Evolutionary conservation across 2,797 vertebrate species (phyloP).

Genomic region (Takifugu ocellatus): DNA sequence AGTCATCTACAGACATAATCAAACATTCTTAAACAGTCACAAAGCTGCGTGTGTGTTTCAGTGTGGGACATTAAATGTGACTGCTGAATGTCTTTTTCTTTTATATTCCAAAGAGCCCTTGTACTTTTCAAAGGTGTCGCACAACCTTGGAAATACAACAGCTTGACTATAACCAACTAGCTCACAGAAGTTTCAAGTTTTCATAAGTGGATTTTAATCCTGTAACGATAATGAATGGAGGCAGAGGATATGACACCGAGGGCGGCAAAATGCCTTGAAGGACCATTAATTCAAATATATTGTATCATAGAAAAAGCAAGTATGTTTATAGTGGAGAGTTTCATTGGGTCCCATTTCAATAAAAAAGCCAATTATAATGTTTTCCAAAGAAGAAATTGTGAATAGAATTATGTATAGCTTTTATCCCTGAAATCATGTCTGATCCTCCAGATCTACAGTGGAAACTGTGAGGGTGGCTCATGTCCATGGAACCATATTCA

Average conservation of each 20-base stretch:
- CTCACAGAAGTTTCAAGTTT: constrained; percentile 17
- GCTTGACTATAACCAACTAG: constrained; percentile 6
- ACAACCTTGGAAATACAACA: constrained; percentile 32
- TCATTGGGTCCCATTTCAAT: neutral
- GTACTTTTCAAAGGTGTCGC: constrained; percentile 13
- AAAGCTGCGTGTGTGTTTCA: neutral
- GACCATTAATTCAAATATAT: neutral
- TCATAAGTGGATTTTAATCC: constrained; percentile 1
- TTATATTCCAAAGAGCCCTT: neutral
- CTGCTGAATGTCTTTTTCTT: neutral
- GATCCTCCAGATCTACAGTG: neutral
- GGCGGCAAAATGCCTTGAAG: neutral
- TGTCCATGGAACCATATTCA: too few species aligned
- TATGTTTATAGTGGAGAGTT: neutral
- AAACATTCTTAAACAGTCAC: constrained; percentile 1
- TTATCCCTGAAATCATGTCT: neutral
- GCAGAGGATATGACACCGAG: neutral
- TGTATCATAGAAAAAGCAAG: neutral
- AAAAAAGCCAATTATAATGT: neutral
- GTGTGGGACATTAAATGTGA: constrained; percentile 3
- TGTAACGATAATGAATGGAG: neutral
- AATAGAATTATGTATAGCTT: neutral
- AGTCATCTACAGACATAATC: neutral
- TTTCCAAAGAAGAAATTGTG: neutral
- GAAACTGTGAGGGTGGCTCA: neutral